phyloP scores from a whole-genome alignment of 2,113 vertebrate species.

The Perca schrenkii region DNA sequence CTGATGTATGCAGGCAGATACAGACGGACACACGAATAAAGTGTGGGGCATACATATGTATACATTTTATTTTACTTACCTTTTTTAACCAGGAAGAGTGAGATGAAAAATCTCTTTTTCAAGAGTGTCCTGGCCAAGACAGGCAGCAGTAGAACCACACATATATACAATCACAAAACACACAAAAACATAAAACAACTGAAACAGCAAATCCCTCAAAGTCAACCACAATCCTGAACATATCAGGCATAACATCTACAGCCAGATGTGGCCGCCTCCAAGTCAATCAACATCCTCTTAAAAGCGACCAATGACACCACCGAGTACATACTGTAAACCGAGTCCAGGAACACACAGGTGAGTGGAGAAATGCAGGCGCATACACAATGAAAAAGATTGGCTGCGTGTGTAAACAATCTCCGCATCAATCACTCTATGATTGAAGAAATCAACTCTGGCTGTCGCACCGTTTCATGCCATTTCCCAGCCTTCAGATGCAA shows the following conservation, averaged over 20 bases:
- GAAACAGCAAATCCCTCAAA: no score
- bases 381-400: constrained; percentile 22
- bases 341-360: not conserved
- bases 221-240: no score
- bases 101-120: no score
- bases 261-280: no score
- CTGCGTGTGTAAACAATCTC: constrained; percentile 63
- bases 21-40: constrained; percentile 20
- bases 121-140: no score
- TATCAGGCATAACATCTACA: no score
- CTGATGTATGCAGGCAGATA: constrained; percentile 16
- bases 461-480: constrained; percentile 30
- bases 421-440: constrained; percentile 67
- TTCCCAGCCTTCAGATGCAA: constrained; percentile 53
- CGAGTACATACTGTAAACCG: not conserved
- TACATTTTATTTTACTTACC: not conserved
- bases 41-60: not conserved
- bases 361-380: constrained; percentile 30
- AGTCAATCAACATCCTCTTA: no score
- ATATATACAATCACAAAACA: no score
- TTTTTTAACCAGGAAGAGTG: no score
- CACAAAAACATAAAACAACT: no score
- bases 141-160: no score
- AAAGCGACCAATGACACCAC: no score
- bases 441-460: constrained; percentile 63